Base-by-base conservation (phyloP, 2,888 invertebrate species). In the Sacculina carcini region DNA sequence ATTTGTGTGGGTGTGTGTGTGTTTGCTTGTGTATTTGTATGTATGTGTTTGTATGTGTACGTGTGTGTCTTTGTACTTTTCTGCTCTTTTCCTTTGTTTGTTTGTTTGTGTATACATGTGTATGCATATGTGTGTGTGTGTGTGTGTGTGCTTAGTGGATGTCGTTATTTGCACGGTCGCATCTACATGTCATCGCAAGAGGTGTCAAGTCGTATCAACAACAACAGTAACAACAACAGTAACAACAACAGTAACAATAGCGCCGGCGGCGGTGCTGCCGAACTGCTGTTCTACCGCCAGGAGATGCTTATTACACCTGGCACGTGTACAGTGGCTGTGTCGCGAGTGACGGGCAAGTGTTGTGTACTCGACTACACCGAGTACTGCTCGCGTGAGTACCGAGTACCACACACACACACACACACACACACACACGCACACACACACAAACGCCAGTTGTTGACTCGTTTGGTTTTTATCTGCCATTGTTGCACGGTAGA, bases 291-390 rank as follows among this genome's bases (percentile, higher is more conserved):
- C 67, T 96, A 84, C 70, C 81, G 84, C 59, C 86, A 89, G 68
- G 96, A 98, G 68, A 76, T 94, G 54, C 76, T 94, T 60, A 69
- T 89, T 32, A 89, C 87, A 29, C 81, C 84, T 0, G 76, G 85
- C 56, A 90, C 90, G 63, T 89, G 89, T 61, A 82, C 84, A 0
- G 84, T 85, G 65, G 85, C 87, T 4, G 73, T 92, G 29, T 79
- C 84, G 59, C 84, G 83, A 58, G 81, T 98, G 56, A 80, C 86
- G 55, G 87, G 87, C 14, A 83, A 82, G 58, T 96, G 96, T 65
- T 72, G 79, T 1, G 89, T 96, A 7, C 69, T 96, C 51, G 84
- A 55, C 19, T 34, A 50, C 23, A 55, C 51, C 31, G 56, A 55
- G 23, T 56, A 55, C 39, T 51, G 51, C n/a, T 28, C 53, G 5